Evolutionary conservation across 2,888 invertebrate species (phyloP).

Genomic region (Amitus sp.): DNA sequence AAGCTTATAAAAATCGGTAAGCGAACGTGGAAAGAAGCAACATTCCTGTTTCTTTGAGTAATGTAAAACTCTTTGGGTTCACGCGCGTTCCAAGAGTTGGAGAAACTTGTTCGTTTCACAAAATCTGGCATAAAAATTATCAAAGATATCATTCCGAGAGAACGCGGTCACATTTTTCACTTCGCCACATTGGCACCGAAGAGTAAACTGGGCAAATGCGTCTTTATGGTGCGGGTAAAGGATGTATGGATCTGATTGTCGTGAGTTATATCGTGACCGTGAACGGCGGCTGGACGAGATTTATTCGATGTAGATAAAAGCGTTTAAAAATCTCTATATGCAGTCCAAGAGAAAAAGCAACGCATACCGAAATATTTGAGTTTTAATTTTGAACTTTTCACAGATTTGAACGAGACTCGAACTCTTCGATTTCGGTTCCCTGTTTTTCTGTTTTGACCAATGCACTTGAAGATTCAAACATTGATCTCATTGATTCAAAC

Average conservation of each 20-base stretch:
- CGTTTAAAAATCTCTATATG: constrained; percentile 16
- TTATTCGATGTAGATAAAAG: constrained; percentile 35
- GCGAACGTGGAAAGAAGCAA: no score
- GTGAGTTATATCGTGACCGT: constrained; percentile 37
- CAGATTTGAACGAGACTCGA: no score
- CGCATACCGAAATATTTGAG: no score
- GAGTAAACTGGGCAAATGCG: constrained; percentile 28
- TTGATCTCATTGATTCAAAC: no score
- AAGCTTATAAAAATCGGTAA: no score
- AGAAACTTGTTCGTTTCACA: constrained; percentile 33
- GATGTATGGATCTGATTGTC: constrained; percentile 40
- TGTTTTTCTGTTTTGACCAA: no score
- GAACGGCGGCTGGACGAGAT: constrained; percentile 32
- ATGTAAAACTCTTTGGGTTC: constrained; percentile 17
- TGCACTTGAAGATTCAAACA: no score
- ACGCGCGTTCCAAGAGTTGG: constrained; percentile 24
- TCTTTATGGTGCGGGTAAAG: constrained; percentile 35
- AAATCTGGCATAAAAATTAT: constrained; percentile 24
- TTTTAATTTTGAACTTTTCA: no score
- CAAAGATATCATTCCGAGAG: constrained; percentile 24
- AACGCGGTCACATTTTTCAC: constrained; percentile 33
- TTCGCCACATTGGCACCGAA: background rate
- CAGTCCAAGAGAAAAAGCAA: no score
- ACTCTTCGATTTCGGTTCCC: no score
- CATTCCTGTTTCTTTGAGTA: background rate